Conservation (phyloP, 2,888 invertebrate species). For the Mythimna impura region DNA sequence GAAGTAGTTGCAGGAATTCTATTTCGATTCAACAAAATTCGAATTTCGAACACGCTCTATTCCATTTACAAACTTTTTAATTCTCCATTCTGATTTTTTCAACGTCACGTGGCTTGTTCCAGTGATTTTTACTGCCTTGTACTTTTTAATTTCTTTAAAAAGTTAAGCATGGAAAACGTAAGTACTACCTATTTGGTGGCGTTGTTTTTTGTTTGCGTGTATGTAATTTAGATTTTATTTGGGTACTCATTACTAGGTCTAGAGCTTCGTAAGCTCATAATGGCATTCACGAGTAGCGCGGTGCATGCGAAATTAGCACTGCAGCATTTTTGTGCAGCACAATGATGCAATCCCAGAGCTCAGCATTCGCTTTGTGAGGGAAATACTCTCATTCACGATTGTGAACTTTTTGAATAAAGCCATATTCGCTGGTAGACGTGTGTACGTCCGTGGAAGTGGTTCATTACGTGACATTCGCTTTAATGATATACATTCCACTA, state of each 20-base stretch:
- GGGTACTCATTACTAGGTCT: slow-evolving; percentile 68
- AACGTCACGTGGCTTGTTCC: slow-evolving; percentile 33
- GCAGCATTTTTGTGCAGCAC: slow-evolving; percentile 86
- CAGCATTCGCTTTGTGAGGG: slow-evolving; percentile 81
- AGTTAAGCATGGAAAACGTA: slow-evolving; percentile 1
- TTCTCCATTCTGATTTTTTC: slow-evolving; percentile 53
- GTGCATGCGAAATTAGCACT: slow-evolving; percentile 85
- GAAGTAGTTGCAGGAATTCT: slow-evolving; percentile 60
- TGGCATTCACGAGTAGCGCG: slow-evolving; percentile 78
- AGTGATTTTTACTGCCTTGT: slow-evolving; percentile 36
- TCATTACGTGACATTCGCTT: slow-evolving; percentile 73
- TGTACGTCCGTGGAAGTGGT: slow-evolving; percentile 73
- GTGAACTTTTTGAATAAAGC: slow-evolving; percentile 84
- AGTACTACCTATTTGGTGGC: not conserved
- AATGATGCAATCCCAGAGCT: slow-evolving; percentile 85
- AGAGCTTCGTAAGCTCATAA: slow-evolving; percentile 77
- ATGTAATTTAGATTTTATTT: slow-evolving; percentile 59
- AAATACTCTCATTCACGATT: slow-evolving; percentile 80
- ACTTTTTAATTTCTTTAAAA: slow-evolving; percentile 49
- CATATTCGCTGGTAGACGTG: slow-evolving; percentile 74
- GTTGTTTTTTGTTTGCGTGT: slow-evolving; percentile 15
- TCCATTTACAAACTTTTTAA: slow-evolving; percentile 69
- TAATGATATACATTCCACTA: slow-evolving; percentile 62
- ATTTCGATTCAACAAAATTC: slow-evolving; percentile 69
- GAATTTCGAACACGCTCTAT: slow-evolving; percentile 66